Conservation (phyloP, 2,797 vertebrate species). For the Stomatorhinus walkeri region DNA sequence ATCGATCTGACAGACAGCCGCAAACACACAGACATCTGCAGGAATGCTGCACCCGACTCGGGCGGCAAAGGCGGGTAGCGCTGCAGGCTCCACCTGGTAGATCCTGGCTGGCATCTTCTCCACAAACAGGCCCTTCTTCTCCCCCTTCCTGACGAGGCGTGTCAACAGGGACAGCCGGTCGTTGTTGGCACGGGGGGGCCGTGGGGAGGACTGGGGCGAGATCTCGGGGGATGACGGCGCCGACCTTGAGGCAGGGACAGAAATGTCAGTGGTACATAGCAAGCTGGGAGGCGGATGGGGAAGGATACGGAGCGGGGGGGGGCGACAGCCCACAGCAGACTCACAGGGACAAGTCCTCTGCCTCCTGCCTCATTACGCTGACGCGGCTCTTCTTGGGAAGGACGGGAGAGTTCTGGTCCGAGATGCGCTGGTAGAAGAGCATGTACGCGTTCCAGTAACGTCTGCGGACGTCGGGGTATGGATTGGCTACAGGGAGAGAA, state of each 20-base stretch:
- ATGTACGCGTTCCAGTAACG: constrained; percentile 99
- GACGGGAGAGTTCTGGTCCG: constrained; percentile 92
- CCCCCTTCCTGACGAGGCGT: constrained; percentile 89
- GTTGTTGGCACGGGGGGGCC: constrained; percentile 89
- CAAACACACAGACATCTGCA: not conserved
- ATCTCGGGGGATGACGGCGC: constrained; percentile 96
- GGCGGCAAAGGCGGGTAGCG: not conserved
- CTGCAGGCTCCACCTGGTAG: constrained; percentile 72
- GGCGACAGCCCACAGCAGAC: constrained; percentile 38
- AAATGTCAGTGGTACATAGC: not conserved
- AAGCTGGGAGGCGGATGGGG: not conserved
- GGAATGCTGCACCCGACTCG: not conserved
- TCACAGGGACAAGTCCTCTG: constrained; percentile 89
- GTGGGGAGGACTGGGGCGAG: constrained; percentile 93
- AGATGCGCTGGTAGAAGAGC: constrained; percentile 96
- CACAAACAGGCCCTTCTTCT: constrained; percentile 96
- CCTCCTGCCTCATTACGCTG: constrained; percentile 92
- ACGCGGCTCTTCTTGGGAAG: constrained; percentile 95
- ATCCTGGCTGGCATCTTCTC: constrained; percentile 97
- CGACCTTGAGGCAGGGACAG: constrained; percentile 62
- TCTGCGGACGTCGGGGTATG: constrained; percentile 87
- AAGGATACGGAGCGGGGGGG: not conserved
- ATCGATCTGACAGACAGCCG: not conserved
- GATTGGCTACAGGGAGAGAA: constrained; percentile 69
- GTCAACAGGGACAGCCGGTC: constrained; percentile 93